Conservation (phyloP, 2,888 invertebrate species). For the Oegoconia quadripuncta region DNA sequence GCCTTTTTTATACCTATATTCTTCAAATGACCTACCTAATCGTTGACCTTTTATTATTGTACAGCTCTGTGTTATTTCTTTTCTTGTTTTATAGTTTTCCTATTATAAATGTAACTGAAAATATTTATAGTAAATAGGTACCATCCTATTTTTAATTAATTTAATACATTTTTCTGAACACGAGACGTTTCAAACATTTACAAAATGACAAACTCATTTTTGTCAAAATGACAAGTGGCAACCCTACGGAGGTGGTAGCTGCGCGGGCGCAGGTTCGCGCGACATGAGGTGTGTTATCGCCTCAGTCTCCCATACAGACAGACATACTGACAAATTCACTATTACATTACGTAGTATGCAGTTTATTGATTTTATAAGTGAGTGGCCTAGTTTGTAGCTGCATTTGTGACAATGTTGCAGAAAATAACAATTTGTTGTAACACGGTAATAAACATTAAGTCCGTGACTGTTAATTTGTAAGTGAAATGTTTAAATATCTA, state of each 20-base stretch:
- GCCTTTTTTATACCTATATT: no score
- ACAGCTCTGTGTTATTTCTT: no score
- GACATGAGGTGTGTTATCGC: conserved; percentile 69
- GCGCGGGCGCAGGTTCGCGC: conserved; percentile 49
- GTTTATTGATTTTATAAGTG: conserved; percentile 6
- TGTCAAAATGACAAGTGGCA: conserved; percentile 30
- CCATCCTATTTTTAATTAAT: no score
- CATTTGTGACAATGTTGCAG: conserved; percentile 14
- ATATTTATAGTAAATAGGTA: no score
- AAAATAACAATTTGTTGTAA: not conserved
- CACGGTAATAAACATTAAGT: not conserved
- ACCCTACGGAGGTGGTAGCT: conserved; percentile 40
- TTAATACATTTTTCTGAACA: no score
- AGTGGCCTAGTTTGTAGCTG: conserved; percentile 7
- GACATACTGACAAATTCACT: conserved; percentile 54
- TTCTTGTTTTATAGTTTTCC: no score
- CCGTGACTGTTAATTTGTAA: not conserved
- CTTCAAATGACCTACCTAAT: no score
- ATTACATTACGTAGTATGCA: conserved; percentile 35
- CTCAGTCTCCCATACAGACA: conserved; percentile 49
- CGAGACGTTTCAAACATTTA: no score
- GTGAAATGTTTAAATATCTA: no score
- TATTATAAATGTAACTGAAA: no score
- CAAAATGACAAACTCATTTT: no score
- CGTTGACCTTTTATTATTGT: no score